Conservation (phyloP, 2,113 vertebrate species). For the Otocyon megalotis region DNA sequence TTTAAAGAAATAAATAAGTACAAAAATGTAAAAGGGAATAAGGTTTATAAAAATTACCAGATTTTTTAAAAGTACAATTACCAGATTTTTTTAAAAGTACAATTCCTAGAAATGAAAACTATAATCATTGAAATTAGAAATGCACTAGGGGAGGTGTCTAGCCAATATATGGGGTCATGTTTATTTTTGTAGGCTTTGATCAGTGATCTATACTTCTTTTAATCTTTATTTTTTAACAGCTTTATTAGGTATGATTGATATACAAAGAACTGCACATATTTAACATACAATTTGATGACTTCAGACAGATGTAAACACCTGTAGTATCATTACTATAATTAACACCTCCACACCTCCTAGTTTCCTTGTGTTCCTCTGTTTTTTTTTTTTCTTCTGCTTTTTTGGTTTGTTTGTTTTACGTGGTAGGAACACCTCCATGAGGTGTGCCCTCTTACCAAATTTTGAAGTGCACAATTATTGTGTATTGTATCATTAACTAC, state of each 20-base stretch:
- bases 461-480: not conserved
- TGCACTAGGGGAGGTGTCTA: not conserved
- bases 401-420: not conserved
- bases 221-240: not conserved
- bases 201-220: not conserved
- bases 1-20: constrained; percentile 25
- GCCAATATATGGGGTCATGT: not conserved
- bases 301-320: not conserved
- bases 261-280: not conserved
- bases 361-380: not conserved
- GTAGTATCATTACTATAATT: not conserved
- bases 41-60: not conserved
- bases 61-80: not conserved
- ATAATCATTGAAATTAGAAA: not conserved
- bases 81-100: not conserved
- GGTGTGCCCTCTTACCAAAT: not conserved
- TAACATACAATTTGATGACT: not conserved
- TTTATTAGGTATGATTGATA: not conserved
- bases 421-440: not conserved
- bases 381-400: not conserved
- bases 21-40: not conserved
- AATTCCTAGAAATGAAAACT: constrained; percentile 36
- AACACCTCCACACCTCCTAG: not conserved
- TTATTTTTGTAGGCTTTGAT: not conserved
- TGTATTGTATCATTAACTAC: not conserved